phyloP scores from a whole-genome alignment of 2,113 vertebrate genomes.

The Fregata magnificens region DNA sequence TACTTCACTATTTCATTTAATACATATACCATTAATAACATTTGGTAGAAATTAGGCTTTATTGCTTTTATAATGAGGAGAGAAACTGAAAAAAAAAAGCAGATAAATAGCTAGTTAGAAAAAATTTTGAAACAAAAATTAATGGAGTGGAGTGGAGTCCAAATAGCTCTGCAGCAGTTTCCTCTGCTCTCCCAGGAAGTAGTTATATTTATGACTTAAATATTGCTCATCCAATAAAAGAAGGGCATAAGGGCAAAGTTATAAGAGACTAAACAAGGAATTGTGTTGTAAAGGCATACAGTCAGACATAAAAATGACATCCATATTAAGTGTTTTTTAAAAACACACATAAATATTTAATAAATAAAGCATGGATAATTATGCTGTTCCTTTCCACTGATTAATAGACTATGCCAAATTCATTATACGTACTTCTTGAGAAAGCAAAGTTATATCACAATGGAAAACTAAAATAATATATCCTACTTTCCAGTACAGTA shows the following conservation, averaged over 20 bases:
- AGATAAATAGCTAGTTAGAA: constrained; percentile 24
- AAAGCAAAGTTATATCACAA: constrained; percentile 21
- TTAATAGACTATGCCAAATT: neutral
- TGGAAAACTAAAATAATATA: neutral
- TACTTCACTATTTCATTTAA: constrained; percentile 22
- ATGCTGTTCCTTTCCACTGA: neutral
- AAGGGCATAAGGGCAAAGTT: neutral
- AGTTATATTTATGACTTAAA: neutral
- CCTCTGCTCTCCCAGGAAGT: constrained; percentile 57
- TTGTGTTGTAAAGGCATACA: neutral
- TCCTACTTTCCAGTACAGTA: neutral
- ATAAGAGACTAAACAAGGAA: neutral
- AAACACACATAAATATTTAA: neutral
- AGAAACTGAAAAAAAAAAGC: neutral
- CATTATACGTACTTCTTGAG: neutral
- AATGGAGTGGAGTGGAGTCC: neutral
- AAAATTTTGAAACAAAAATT: constrained; percentile 4
- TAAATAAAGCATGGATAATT: neutral
- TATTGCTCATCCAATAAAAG: neutral
- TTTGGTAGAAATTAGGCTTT: constrained; percentile 73
- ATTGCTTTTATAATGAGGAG: constrained; percentile 73
- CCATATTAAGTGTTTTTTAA: neutral
- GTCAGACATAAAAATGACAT: constrained; percentile 29
- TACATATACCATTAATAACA: constrained; percentile 29
- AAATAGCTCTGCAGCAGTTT: constrained; percentile 1